These are phyloP conservation scores for Poecilia gillii DNA, from an alignment of 2,797 vertebrate species.

Conservation along the genomic window DNA sequence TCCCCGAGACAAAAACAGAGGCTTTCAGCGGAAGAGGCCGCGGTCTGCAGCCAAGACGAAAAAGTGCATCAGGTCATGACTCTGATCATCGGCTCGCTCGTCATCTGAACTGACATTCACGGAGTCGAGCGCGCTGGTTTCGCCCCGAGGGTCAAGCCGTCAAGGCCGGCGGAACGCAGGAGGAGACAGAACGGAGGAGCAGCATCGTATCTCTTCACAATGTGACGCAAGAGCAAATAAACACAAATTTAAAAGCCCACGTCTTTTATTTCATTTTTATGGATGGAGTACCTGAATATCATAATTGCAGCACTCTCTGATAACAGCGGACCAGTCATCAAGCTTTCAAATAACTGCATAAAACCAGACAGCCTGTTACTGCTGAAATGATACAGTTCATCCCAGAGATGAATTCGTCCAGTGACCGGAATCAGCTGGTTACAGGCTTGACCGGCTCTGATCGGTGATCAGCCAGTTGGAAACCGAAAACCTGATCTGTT, in stretches of 20 bases:
- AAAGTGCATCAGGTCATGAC: not conserved
- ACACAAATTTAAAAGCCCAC: not conserved
- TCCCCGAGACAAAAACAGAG: not conserved
- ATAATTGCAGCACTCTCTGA: not conserved
- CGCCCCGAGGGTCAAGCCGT: not conserved
- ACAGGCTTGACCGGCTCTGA: not conserved
- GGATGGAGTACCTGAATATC: not conserved
- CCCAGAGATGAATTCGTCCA: not conserved
- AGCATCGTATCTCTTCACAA: not conserved
- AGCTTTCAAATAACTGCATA: not conserved
- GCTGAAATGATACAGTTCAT: not conserved
- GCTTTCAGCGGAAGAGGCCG: not conserved
- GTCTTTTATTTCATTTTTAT: not conserved
- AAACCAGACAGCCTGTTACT: not conserved
- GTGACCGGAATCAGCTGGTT: not conserved
- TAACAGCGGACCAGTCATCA: not conserved
- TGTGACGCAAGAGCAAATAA: not conserved
- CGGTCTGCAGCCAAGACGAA: not conserved
- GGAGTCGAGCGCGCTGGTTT: not conserved
- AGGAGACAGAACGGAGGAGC: not conserved
- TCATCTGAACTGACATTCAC: not conserved
- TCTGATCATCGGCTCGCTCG: not conserved
- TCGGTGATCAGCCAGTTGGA: not conserved
- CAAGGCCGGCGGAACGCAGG: not conserved
- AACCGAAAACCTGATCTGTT: not conserved